Base-by-base conservation (phyloP, 92 coral and sea anemone genomes). In the Heliopora coerulea region DNA sequence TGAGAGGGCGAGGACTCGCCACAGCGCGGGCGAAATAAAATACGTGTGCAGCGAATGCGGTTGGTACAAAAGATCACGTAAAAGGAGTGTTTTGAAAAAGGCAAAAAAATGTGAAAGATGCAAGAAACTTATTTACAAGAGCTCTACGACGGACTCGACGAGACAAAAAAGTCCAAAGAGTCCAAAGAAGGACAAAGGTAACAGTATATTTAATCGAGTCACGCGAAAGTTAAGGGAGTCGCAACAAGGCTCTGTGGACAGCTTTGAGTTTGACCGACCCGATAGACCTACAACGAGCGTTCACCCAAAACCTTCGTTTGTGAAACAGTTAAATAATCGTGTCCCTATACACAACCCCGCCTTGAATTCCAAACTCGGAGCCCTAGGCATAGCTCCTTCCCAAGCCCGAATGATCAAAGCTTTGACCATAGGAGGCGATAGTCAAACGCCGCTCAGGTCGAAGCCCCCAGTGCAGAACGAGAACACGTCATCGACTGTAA, bases 11-110 rank as follows among this genome's bases (percentile, higher is more conserved):
- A 23, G 61, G 3, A 56, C 9, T 17, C 61, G 61, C 3, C 29
- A 17, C 3, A 23, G 23, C 1, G 3, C 61, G 17, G 31, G 30
- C 17, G 61, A 56, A 56, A 56, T 56, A 29, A 56, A 56, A 17
- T 56, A 56, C 17, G 6, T 56, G 11, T 56, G 61, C 15, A 23
- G 30, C 9, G 61, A 56, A 17, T 56, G 61, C 61, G 61, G 61
- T 7, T 56, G 61, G 61, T 13, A 14, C 15, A 56, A 56, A 56
- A 14, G 29, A 17, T 56, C 30, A 31, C 2, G 30, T 3, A 17
- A 23, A 7, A 17, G 17, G 18, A 56, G 30, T 28, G 3, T 5
- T 3, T 23, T 29, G 61, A 56, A 56, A 3, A 14, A 14, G 33
- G 30, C 11, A 15, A 56, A 56, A 23, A 56, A 56, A 6, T 56